A percentile compares a stretch with the other conserved stretches of the same genome.
Evolutionary conservation across 2,113 vertebrate species (phyloP).

Genomic region (Tapirus terrestris): DNA sequence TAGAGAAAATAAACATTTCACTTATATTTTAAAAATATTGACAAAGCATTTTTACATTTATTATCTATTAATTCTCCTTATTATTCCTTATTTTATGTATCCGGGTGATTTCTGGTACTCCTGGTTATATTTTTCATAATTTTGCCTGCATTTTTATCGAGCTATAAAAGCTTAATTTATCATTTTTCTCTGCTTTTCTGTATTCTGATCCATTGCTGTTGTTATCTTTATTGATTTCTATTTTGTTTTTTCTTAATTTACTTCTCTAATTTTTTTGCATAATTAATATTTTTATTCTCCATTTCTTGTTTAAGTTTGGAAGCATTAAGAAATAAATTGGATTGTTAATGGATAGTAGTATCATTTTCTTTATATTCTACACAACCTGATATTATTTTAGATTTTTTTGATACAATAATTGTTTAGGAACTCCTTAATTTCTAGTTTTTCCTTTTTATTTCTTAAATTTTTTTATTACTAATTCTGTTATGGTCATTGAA

Average conservation of each 20-base stretch:
- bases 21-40: neutral
- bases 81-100: neutral
- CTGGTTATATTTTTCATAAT: neutral
- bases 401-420: neutral
- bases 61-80: neutral
- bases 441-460: neutral
- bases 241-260: neutral
- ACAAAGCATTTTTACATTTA: neutral
- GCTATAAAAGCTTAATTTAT: neutral
- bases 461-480: neutral
- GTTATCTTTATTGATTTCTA: neutral
- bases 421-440: neutral
- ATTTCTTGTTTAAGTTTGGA: neutral
- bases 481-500: neutral
- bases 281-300: neutral
- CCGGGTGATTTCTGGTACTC: neutral
- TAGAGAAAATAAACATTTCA: conserved; percentile 3
- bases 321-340: neutral
- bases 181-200: neutral
- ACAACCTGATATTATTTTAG: neutral
- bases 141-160: neutral
- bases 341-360: neutral
- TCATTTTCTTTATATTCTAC: neutral
- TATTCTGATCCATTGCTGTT: neutral
- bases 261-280: neutral